Evolutionary conservation across 2,888 invertebrate genomes (phyloP).

Genomic region (Chironomus riparius): DNA sequence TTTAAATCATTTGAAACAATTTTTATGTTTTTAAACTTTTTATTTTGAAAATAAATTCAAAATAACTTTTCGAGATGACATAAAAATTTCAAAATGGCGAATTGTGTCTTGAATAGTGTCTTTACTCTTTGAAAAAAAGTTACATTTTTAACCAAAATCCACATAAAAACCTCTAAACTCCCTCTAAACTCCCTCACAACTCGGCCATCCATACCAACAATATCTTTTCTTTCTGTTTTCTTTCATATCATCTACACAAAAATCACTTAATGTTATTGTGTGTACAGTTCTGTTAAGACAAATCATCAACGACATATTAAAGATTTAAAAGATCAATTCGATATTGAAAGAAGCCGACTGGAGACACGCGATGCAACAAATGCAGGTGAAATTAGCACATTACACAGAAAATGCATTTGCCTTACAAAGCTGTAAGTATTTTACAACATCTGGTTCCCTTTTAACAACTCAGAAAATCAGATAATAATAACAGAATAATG

Average conservation of each 20-base stretch:
- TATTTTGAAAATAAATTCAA: too few species aligned
- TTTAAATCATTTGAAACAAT: too few species aligned
- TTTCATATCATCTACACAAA: not conserved
- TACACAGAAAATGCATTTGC: slow-evolving; percentile 49
- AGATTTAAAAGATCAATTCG: slow-evolving; percentile 41
- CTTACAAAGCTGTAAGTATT: slow-evolving; percentile 49
- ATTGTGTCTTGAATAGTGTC: too few species aligned
- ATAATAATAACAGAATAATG: too few species aligned
- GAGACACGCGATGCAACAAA: slow-evolving; percentile 45
- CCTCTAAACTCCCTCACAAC: not conserved
- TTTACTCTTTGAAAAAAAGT: too few species aligned
- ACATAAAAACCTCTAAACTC: too few species aligned
- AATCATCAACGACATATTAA: slow-evolving; percentile 40
- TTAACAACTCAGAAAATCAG: not conserved
- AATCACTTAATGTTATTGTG: not conserved
- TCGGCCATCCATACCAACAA: slow-evolving; percentile 23
- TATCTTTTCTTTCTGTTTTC: not conserved
- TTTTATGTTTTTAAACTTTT: too few species aligned
- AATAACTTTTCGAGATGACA: too few species aligned
- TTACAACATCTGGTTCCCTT: not conserved
- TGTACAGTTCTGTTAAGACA: slow-evolving; percentile 44
- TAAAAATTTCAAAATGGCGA: too few species aligned
- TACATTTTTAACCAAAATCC: too few species aligned
- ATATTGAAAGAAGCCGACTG: slow-evolving; percentile 39
- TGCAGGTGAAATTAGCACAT: slow-evolving; percentile 47